Evolutionary conservation across 1,140 invertebrate species (phyloP), one percentile per base, ranked within the genome.

Genomic region (Drosophila parabipectinata): DNA sequence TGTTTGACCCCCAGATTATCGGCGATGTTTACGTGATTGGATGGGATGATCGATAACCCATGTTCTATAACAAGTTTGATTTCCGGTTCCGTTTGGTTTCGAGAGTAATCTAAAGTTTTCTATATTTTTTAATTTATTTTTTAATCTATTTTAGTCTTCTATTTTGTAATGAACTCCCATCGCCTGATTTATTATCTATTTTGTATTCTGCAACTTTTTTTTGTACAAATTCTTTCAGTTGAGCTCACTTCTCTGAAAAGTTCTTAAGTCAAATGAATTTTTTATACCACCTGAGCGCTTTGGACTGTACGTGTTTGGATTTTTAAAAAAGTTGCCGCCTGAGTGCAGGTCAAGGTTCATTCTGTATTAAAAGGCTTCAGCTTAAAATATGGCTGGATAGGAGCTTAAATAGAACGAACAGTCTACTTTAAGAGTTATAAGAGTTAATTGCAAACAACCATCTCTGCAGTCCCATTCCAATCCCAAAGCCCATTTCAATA

Each of bases 201-300:
- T 39, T 39, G 55, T 54, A 58, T 67, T 62, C 15, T 30, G n/a
- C 50, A 21, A 47, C 28, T 41, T 58, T 52, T 52, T 60, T 15
- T 24, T 37, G 45, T 37, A 34, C 5, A 18, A 18, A 15, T 44
- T 44, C 14, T 44, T n/a, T n/a, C 7, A 7, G 15, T n/a, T 18
- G 41, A 44, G 15, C 58, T 71, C 61, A 48, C 72, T 60, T 82
- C 71, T 76, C 64, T 69, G 47, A 52, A 58, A 85, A 76, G 79
- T 90, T 89, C 78, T 90, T 72, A 85, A 89, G 80, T 75, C 75
- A 72, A 89, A 84, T 89, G 85, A 85, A 89, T 89, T 90, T 89
- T 89, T 89, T 89, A 89, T 89, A 77, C 60, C 67, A 82, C 50
- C 71, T 57, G 52, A 59, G 66, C 59, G 34, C 45, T 39, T 45